Conservation (phyloP, 2,797 vertebrate species). For the Malacoraja senta region DNA sequence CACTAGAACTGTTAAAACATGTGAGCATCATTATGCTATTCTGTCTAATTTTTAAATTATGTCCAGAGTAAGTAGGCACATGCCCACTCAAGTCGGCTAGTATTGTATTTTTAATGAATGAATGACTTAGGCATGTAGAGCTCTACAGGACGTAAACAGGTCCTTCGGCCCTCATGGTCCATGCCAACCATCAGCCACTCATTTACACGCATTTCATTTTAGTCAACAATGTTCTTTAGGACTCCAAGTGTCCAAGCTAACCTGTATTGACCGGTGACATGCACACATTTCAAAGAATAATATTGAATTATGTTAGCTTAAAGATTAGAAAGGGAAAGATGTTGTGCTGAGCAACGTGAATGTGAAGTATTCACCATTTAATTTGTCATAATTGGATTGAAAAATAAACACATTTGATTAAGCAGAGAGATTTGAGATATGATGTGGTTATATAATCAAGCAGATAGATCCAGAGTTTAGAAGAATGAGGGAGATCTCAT, state of each 20-base stretch:
- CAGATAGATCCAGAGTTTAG: no score
- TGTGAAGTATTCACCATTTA: neutral
- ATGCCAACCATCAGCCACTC: neutral
- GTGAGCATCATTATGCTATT: neutral
- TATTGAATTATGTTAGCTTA: neutral
- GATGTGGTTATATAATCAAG: no score
- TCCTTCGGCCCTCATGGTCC: no score
- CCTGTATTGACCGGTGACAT: neutral
- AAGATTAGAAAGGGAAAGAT: neutral
- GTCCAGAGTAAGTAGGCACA: neutral
- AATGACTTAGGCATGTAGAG: neutral
- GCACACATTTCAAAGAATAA: neutral
- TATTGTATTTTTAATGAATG: slow-evolving; percentile 6
- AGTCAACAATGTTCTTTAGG: neutral
- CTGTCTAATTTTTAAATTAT: neutral
- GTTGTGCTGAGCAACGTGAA: neutral
- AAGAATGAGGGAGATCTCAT: no score
- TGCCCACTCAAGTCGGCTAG: neutral
- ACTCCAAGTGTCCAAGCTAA: neutral
- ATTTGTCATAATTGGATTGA: neutral
- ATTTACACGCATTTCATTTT: no score
- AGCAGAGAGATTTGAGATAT: no score
- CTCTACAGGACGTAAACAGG: no score
- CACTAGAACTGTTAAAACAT: neutral
- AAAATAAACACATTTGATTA: neutral